Evolutionary conservation across 2,888 invertebrate species (phyloP), one percentile per base, ranked within the genome.

Genomic region (Plebejus anna): DNA sequence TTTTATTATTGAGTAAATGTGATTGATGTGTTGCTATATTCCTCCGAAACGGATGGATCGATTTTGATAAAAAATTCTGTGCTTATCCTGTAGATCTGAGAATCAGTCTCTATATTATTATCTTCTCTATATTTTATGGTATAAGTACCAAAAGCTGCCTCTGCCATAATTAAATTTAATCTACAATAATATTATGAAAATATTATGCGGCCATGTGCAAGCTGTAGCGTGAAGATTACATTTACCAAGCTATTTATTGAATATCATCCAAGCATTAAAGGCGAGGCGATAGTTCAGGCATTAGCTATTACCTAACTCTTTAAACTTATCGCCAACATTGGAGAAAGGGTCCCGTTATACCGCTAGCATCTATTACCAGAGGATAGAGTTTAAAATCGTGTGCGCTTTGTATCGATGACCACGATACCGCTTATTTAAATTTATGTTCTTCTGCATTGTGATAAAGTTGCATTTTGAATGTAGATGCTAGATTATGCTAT

Each of bases 401-500:
- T 75, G 36, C 61, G 11, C 1, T 16, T 77, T 75, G 78, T 72
- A 47, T 9, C 47, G 78, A 79, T 77, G 80, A 59, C 76, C 76
- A 59, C 28, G 42, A 4, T 7, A n/a, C 13, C n/a, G 28, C 47
- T 32, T n/a, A 59, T 9, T 32, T 13, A n/a, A 38, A 61, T 72
- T 47, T 75, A 42, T 32, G 6, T 16, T 61, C 59, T 72, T 61
- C 59, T 0, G 0, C n/a, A 72, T 28, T 7, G 16, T 42, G 1
- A 32, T 76, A 76, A 11, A 28, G 32, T 72, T 59, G n/a, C 7
- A 28, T 47, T 72, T 72, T 16, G 5, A 32, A 5, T 71, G 59
- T 22, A 9, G 13, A 28, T 55, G 36, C 59, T 22, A 32, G n/a
- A 47, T 47, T 76, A 73, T 76, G 79, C 78, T 78, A 75, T 61